Evolutionary conservation across 2,888 invertebrate species (phyloP), one percentile per base, ranked within the genome.

Genomic region (Leptogaster cylindrica): DNA sequence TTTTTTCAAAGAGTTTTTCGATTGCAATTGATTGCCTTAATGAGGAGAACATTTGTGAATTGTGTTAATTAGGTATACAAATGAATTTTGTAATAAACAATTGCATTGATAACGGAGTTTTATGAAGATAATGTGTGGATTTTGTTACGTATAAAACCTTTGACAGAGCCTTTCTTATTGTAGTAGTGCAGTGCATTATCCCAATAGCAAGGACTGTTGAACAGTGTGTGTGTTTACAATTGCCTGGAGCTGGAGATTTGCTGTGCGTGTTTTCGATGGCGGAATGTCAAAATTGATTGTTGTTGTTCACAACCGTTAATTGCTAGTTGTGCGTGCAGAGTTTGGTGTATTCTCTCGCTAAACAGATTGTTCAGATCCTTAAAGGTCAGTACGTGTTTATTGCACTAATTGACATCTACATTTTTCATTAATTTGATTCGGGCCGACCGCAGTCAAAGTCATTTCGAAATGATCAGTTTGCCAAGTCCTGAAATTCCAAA

Each of bases 281-380:
- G 65, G 68, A 68, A 63, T 66, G 68, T 68, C 68, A 68, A 66
- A 68, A 68, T 68, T 68, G 65, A 68, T 65, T 68, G 68, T 68
- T 58, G 61, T 28, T 41, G 61, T 41, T 44, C 8, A 18, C 28
- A 28, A 16, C 44, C 28, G 58, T 39, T 61, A 61, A 61, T 61
- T 61, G 23, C 25, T 33, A 61, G 41, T 61, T 41, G 61, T 61
- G 39, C 18, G 6, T 20, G 16, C 41, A 27, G 16, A 16, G 27
- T 14, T 23, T 41, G 33, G 36, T 31, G 14, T 61, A 5, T 39
- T 25, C 44, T 25, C 27, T 10, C 27, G n/a, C n/a, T 12, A 28
- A 4, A 28, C 44, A 28, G 36, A 7, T 8, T 25, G 28, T n/a
- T 25, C 25, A 16, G 58, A 28, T 28, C 23, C 41, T 44, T 18